phyloP scores from a whole-genome alignment of 2,888 invertebrate genomes.

The Lysandra bellargus region DNA sequence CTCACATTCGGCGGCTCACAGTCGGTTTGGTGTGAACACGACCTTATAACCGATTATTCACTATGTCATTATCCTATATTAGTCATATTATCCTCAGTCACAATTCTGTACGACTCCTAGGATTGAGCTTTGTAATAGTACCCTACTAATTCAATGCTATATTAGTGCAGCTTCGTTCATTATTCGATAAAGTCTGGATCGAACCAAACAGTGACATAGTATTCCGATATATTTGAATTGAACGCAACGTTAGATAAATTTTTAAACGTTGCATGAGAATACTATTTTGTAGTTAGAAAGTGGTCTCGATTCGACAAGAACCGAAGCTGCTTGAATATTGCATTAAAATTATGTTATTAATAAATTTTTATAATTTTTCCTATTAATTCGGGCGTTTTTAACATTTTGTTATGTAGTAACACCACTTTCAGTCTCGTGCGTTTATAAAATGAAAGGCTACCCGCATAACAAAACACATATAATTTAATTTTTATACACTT shows the following conservation, averaged over 20 bases:
- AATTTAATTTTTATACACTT: background rate
- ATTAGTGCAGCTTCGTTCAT: background rate
- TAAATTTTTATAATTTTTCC: background rate
- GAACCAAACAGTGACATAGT: background rate
- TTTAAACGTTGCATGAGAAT: too few relatives aligned
- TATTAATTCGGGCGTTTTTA: background rate
- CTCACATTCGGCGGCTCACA: too few relatives aligned
- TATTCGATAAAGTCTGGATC: background rate
- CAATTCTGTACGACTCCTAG: background rate
- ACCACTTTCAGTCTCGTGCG: background rate
- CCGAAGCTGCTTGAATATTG: background rate
- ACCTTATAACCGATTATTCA: too few relatives aligned
- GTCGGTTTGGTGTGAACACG: too few relatives aligned
- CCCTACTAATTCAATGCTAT: background rate
- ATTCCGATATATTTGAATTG: too few relatives aligned
- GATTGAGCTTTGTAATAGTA: background rate
- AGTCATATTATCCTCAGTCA: too few relatives aligned
- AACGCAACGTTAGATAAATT: too few relatives aligned
- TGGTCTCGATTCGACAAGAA: background rate
- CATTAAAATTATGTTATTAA: background rate
- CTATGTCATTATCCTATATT: too few relatives aligned
- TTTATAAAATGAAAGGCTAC: slow-evolving; percentile 6
- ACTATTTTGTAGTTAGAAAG: too few relatives aligned
- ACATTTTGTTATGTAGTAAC: background rate
- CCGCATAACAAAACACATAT: slow-evolving; percentile 4